Evolutionary conservation across 2,888 invertebrate species (phyloP), one percentile per base, ranked within the genome.

Genomic region (Automeris io): DNA sequence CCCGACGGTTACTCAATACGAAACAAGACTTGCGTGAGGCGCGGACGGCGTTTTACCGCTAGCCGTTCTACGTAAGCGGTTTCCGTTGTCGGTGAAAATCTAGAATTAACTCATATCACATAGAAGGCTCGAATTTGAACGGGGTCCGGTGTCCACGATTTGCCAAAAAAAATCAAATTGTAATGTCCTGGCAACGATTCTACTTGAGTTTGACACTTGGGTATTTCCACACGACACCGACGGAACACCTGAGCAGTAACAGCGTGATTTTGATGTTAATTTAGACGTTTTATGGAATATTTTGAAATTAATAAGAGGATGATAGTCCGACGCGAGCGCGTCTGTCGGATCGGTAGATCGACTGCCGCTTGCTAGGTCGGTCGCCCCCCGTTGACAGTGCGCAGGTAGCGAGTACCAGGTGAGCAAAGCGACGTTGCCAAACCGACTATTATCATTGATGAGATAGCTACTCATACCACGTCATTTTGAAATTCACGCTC

Each of bases 391-490:
- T 79, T 82, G 83, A 67, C 82, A 81, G 62, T 81, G 82, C 82
- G 81, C 83, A 83, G 82, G 83, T 81, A 82, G 70, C 72, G 80
- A 82, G 83, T 72, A 79, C 82, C 82, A 83, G 82, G 82, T 81
- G 79, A 79, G 78, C 70, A 69, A 70, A 45, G 85, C 85, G 82
- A 73, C 81, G 85, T 86, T 86, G 85, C 85, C 86, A 81, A 70
- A 81, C 81, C 81, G 79, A 60, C 62, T 73, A 80, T 74, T 83
- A 86, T 82, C 83, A 85, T 76, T 79, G 80, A 82, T 75, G 80
- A 77, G 82, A 81, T 80, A 81, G 77, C 69, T 68, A 66, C 58
- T 58, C 55, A 52, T 62, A 71, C 71, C 60, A 65, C 57, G 56
- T 58, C 61, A 60, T 65, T 73, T 68, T 61, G 53, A 62, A 71